Percentiles rank a stretch among this genome's conserved stretches.
phyloP scores from a whole-genome alignment of 2,113 vertebrate species.

The Orthonyx spaldingii region DNA sequence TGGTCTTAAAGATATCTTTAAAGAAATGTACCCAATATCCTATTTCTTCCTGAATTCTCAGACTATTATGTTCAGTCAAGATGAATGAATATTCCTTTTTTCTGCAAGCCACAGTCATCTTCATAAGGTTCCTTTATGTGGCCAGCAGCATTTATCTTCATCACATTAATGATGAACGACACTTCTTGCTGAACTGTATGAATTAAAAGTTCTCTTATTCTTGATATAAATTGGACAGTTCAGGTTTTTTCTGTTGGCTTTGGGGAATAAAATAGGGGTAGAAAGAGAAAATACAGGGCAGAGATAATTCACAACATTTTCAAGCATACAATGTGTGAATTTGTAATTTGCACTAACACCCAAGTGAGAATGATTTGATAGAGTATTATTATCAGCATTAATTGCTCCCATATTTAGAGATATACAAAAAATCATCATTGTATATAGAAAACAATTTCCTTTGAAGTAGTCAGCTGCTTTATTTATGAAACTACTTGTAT shows the following conservation, averaged over 20 bases:
- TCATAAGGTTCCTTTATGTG: background rate
- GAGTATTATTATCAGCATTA: background rate
- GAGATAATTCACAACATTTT: background rate
- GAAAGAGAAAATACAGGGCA: background rate
- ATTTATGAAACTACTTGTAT: background rate
- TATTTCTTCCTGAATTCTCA: background rate
- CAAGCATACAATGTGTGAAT: background rate
- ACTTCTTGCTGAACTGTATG: background rate
- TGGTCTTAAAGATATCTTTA: background rate
- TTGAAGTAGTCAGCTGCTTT: background rate
- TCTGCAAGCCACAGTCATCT: background rate
- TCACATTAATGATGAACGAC: slow-evolving; percentile 8
- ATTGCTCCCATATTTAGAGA: background rate
- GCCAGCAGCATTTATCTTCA: background rate
- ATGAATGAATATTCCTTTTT: slow-evolving; percentile 2
- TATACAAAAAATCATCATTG: background rate
- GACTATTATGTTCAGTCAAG: background rate
- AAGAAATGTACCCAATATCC: background rate
- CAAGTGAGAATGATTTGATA: background rate
- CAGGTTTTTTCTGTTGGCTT: background rate
- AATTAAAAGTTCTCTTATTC: background rate
- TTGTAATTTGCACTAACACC: background rate
- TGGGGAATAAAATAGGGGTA: background rate
- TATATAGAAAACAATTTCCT: background rate
- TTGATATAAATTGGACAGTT: background rate